Evolutionary conservation across 2,113 vertebrate genomes (phyloP), one percentile per base, ranked within the genome.

Genomic region (Neogobius melanostomus): DNA sequence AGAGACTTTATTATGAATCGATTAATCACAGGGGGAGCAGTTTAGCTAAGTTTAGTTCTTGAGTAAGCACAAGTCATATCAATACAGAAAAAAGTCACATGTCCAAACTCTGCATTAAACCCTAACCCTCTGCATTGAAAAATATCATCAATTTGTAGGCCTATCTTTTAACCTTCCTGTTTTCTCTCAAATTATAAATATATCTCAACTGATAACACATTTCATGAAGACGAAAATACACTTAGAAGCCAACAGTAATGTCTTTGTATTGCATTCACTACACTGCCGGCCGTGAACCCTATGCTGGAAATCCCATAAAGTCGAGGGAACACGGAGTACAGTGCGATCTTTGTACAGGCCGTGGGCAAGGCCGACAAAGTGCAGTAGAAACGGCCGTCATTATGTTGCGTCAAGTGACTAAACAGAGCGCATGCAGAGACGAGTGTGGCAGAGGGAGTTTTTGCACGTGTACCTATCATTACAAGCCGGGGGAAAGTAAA

Each of bases 391-490:
- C n/a, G 45, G 47, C 69, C 12, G 48, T 45, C 50, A 62, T 56
- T 75, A 76, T 82, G 54, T 36, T 7, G 43, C 45, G 54, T 52
- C 60, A 66, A 64, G 74, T 75, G 5, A 7, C 44, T 61, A 52
- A 66, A 60, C 51, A 71, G 50, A 62, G 48, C 43, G 68, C 46
- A 63, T 51, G 46, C 68, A 71, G 68, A 11, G 54, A 69, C 66
- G 77, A 12, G 71, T 21, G 72, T 47, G 62, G 79, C n/a, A 15
- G 82, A 75, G 74, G 56, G 51, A 66, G 49, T 0, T 76, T 81
- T 63, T 69, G 60, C 71, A 79, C 76, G 84, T 56, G 49, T 68
- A 77, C 76, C 86, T 88, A 54, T 89, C 85, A 88, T 88, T 88
- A 88, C 71, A 74, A 6, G 51, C 52, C 71, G 77, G 11, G 46